Base-by-base conservation (phyloP, 2,888 invertebrate genomes). In the Nomada ruficornis region DNA sequence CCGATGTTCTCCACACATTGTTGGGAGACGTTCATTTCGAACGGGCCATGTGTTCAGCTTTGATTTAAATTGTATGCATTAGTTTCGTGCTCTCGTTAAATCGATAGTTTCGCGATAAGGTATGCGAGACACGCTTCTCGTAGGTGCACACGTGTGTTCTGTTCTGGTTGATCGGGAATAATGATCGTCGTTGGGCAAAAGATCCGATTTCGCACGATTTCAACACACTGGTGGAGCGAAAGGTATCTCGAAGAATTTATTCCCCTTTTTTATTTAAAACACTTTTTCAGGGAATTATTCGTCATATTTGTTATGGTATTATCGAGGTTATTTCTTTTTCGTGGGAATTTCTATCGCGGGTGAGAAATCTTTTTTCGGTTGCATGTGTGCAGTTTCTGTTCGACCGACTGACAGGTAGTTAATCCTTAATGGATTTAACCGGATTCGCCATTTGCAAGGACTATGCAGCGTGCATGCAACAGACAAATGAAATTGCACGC, bases 11-110 rank as follows among this genome's bases (percentile, higher is more conserved):
- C 55, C 29, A 36, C 20, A n/a, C 36, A 36, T 36, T 36, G 36
- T 36, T 7, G 36, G 36, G 7, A 5, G 36, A 36, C 36, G 36
- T 36, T 7, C 7, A 36, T 47, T 69, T 23, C 54, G 11, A 23
- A 3, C 10, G 9, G 71, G 11, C 11, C 47, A 5, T 2, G 20
- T 13, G 54, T 59, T 47, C 36, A n/a, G 36, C 36, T 36, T 36
- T 62, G 47, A 71, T 71, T 70, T 50, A 29, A 65, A 69, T 18
- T 62, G 36, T 29, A 10, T 4, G 50, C 50, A 50, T 50, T 18
- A 18, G 50, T 50, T 18, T n/a, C 52, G 52, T n/a, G 52, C n/a
- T n/a, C n/a, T 52, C 52, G 52, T 52, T n/a, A 52, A 52, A 15
- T 52, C 52, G 52, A n/a, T 29, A 5, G 36, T 23, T 18, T 3